Evolutionary conservation across 1,140 invertebrate genomes (phyloP), one percentile per base, ranked within the genome.

Genomic region (Teleogryllus occipitalis): DNA sequence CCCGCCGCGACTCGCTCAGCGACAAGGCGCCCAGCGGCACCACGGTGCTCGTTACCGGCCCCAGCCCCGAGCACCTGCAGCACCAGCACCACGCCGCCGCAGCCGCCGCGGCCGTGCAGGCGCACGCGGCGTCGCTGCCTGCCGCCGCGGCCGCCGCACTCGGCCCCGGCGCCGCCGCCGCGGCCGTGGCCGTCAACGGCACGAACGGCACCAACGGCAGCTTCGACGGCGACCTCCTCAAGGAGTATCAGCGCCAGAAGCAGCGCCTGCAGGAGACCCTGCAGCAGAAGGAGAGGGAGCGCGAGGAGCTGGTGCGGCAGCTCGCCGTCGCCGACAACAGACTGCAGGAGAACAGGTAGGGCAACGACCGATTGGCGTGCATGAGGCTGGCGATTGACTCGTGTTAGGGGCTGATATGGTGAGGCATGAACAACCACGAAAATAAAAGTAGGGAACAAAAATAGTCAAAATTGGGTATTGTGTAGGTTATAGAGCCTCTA

Each of bases 221-320:
- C 22, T 77, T 76, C 77, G 49, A 76, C 82, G 89, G 92, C 22
- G 92, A 93, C 83, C 83, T 93, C 27, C 87, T 93, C 46, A 92
- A 92, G 81, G 92, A 93, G 83, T 93, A 91, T 83, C 92, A 93
- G 82, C 91, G 90, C 76, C 91, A 92, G 82, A 93, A 93, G 82
- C 91, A 92, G 82, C 88, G 88, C 81, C 84, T 91, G 78, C 91
- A 91, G 84, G 91, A 92, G 83, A 89, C 89, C 79, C 88, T 91
- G 84, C 89, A 90, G 47, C 83, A 89, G 83, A 88, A 90, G 84
- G 91, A 89, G 81, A 87, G 87, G 82, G 90, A 89, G 83, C 85
- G 88, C 76, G 88, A 89, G 82, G 88, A 88, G 84, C 86, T 89
- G 76, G 85, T 89, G 76, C 87, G 86, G 81, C 90, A 88, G 83